Percentiles rank a stretch among this genome's conserved stretches.
Conservation (phyloP, 2,797 vertebrate species). For the Emys orbicularis region DNA sequence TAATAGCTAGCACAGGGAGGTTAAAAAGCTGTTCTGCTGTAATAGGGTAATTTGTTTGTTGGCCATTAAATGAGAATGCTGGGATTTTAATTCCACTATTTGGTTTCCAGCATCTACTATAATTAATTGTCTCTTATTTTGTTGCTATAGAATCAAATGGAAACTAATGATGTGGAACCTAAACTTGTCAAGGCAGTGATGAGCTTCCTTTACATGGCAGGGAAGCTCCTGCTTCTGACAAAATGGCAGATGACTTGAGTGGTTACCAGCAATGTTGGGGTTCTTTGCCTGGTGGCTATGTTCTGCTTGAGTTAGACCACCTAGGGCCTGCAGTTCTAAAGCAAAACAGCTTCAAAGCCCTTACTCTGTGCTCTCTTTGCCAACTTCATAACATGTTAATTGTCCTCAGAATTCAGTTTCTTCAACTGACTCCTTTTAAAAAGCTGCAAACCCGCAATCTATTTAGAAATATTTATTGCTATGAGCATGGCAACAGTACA, state of each 20-base stretch:
- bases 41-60: constrained; percentile 86
- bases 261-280: constrained; percentile 73
- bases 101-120: constrained; percentile 86
- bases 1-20: constrained; percentile 43
- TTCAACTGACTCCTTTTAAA: constrained; percentile 51
- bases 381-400: constrained; percentile 45
- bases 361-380: constrained; percentile 44
- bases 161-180: constrained; percentile 89
- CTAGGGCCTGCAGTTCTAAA: constrained; percentile 73
- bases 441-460: constrained; percentile 14
- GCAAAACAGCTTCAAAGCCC: constrained; percentile 74
- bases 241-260: constrained; percentile 85
- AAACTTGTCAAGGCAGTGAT: constrained; percentile 85
- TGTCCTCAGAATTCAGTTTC: constrained; percentile 33
- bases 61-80: constrained; percentile 86
- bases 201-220: constrained; percentile 83
- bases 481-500: constrained; percentile 12
- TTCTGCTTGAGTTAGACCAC: constrained; percentile 82
- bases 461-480: constrained; percentile 64
- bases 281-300: constrained; percentile 78
- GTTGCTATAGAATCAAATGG: constrained; percentile 85
- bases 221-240: constrained; percentile 85
- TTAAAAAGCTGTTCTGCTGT: constrained; percentile 81
- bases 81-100: constrained; percentile 90
- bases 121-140: constrained; percentile 91